A percentile compares a stretch with the other conserved stretches of the same genome.
Evolutionary conservation across 1,140 invertebrate species (phyloP).

Genomic region (Zaprionus ornatus): DNA sequence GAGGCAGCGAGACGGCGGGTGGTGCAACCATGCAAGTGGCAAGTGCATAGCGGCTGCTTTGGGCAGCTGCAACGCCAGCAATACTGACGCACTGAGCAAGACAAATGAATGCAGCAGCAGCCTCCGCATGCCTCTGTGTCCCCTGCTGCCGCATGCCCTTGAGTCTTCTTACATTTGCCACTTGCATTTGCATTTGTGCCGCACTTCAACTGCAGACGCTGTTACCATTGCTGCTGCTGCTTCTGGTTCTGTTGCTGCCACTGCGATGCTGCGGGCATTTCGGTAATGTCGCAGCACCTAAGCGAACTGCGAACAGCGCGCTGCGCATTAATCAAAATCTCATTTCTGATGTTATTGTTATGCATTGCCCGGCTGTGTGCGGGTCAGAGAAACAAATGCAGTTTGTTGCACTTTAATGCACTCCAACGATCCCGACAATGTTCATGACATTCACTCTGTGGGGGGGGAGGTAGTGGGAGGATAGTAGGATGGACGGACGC

Average conservation of each 20-base stretch:
- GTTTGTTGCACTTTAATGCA: constrained; percentile 78
- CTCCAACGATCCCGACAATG: constrained; percentile 63
- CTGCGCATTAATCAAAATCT: constrained; percentile 76
- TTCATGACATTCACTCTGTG: constrained; percentile 11
- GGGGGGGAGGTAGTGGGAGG: no score
- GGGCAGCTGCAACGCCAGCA: constrained; percentile 41
- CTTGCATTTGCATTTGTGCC: constrained; percentile 64
- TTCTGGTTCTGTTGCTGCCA: background rate
- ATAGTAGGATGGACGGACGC: background rate
- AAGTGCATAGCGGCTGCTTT: constrained; percentile 54
- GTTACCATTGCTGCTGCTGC: background rate
- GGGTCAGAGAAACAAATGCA: constrained; percentile 57
- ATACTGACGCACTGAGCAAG: constrained; percentile 54
- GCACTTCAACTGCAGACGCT: constrained; percentile 62
- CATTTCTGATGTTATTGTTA: constrained; percentile 49
- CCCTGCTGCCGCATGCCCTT: constrained; percentile 30
- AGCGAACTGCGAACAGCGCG: constrained; percentile 13
- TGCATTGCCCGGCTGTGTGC: constrained; percentile 18
- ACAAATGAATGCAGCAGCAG: constrained; percentile 64
- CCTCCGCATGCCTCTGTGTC: background rate
- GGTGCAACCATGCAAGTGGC: constrained; percentile 18
- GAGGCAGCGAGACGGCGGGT: background rate
- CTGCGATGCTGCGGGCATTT: constrained; percentile 30
- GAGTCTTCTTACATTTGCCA: constrained; percentile 37
- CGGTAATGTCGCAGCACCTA: constrained; percentile 38